Evolutionary conservation across 2,888 invertebrate genomes (phyloP).

Genomic region (Eremobia ochroleuca): DNA sequence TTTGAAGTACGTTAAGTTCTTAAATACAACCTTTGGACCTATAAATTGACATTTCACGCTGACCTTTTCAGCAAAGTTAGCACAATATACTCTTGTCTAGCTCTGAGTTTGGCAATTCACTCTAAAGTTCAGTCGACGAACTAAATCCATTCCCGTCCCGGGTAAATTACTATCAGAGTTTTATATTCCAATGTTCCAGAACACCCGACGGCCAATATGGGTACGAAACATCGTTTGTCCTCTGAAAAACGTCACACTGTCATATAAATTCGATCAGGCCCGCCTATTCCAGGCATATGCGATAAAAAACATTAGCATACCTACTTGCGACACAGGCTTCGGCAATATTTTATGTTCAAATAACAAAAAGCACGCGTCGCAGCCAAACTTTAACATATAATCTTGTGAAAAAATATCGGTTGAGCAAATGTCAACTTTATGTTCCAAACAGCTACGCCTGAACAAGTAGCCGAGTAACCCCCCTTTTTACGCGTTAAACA

Average conservation of each 20-base stretch:
- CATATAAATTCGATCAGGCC: constrained; percentile 81
- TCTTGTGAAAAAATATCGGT: constrained; percentile 69
- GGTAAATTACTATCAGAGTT: constrained; percentile 42
- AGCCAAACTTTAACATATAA: constrained; percentile 68
- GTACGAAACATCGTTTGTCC: constrained; percentile 69
- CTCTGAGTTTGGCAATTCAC: constrained; percentile 37
- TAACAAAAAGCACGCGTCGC: constrained; percentile 75
- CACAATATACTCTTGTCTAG: constrained; percentile 33
- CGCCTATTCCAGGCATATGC: constrained; percentile 75
- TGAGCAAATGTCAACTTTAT: constrained; percentile 76
- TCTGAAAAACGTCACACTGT: constrained; percentile 70
- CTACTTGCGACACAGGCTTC: constrained; percentile 72
- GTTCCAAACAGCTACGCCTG: constrained; percentile 65
- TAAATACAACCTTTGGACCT: constrained; percentile 15
- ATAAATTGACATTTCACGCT: constrained; percentile 31
- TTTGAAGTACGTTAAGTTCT: background rate
- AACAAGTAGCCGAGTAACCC: constrained; percentile 63
- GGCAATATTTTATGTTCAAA: constrained; percentile 80
- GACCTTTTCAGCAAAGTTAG: constrained; percentile 45
- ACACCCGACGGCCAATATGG: constrained; percentile 63
- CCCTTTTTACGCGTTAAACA: constrained; percentile 57
- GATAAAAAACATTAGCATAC: constrained; percentile 84
- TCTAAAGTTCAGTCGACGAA: constrained; percentile 50
- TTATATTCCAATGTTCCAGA: constrained; percentile 41
- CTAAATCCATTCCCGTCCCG: constrained; percentile 48